Base-by-base conservation (phyloP, 1,140 invertebrate species). In the Trachelipus rathkii region DNA sequence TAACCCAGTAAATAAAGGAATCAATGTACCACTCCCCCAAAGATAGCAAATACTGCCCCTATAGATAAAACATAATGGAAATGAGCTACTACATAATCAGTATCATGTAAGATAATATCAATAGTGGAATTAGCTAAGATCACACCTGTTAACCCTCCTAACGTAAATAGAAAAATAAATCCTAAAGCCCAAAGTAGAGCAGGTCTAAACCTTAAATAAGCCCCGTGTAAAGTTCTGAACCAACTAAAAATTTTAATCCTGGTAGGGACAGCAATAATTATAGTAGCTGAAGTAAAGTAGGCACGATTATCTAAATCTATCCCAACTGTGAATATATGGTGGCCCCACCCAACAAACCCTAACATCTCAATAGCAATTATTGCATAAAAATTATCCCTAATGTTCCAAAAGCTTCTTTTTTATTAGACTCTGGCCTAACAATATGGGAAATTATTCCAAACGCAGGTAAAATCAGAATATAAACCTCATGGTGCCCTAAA, bases 401-500 rank as follows among this genome's bases (percentile, higher is more conserved):
- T 23, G n/a, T 82, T 21, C 87, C 87, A 85, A 89, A 89, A 23
- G 86, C 33, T 33, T 33, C 85, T 81, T 87, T 89, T 87, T 89
- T 89, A 88, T 85, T 83, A 87, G 85, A n/a, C 44, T n/a, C 83
- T 87, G 86, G n/a, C n/a, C n/a, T n/a, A n/a, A n/a, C n/a, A 90
- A 89, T 89, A 83, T 89, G n/a, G 88, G 44, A 89, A 83, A 90
- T 88, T 85, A 90, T 87, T 21, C 88, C 89, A 86, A 90, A 90
- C 79, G 84, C n/a, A 43, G 87, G 87, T 43, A 89, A 76, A 85
- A 89, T 88, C 81, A 89, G 82, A 89, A 93, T 91, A 86, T 92
- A 92, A 80, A 91, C 90, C 88, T 92, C 90, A 45, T 90, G 90
- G 78, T n/a, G n/a, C n/a, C 92, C 90, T 88, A 91, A 92, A n/a